Conservation (phyloP, 2,113 vertebrate genomes). For the Vanacampus margaritifer region DNA sequence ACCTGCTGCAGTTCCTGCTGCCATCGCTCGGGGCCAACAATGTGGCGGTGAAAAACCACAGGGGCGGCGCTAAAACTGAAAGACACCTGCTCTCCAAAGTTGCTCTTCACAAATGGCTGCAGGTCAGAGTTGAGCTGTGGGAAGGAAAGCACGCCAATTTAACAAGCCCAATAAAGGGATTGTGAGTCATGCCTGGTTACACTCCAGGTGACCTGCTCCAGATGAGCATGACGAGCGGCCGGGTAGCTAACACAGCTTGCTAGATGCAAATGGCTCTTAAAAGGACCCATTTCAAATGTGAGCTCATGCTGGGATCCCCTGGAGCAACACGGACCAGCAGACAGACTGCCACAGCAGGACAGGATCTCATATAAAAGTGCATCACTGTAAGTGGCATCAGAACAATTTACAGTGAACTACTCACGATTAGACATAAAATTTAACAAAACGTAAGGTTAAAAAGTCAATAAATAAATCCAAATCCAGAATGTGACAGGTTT, state of each 20-base stretch:
- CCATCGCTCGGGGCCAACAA: slow-evolving; percentile 84
- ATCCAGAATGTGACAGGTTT: no score
- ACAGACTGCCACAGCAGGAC: slow-evolving; percentile 46
- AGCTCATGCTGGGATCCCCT: slow-evolving; percentile 49
- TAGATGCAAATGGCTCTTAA: slow-evolving; percentile 25
- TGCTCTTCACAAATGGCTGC: slow-evolving; percentile 87
- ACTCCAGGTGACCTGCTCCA: slow-evolving; percentile 36
- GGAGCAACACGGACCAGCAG: slow-evolving; percentile 33
- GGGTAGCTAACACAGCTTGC: slow-evolving; percentile 15
- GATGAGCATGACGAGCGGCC: slow-evolving; percentile 23
- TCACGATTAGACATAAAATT: neutral
- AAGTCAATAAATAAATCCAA: no score
- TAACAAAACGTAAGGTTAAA: no score
- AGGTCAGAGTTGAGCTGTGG: slow-evolving; percentile 91
- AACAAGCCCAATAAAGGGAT: neutral
- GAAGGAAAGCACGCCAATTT: slow-evolving; percentile 23
- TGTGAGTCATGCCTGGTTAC: neutral
- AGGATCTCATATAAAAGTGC: slow-evolving; percentile 7
- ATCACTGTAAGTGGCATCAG: slow-evolving; percentile 17
- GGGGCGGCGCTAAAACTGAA: slow-evolving; percentile 89
- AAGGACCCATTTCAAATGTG: slow-evolving; percentile 26
- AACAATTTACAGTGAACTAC: slow-evolving; percentile 8
- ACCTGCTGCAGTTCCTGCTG: slow-evolving; percentile 88
- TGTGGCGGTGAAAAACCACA: slow-evolving; percentile 86
- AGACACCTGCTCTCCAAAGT: slow-evolving; percentile 61